Base-by-base conservation (phyloP, 2,113 vertebrate genomes). In the Todiramphus saurophagus region DNA sequence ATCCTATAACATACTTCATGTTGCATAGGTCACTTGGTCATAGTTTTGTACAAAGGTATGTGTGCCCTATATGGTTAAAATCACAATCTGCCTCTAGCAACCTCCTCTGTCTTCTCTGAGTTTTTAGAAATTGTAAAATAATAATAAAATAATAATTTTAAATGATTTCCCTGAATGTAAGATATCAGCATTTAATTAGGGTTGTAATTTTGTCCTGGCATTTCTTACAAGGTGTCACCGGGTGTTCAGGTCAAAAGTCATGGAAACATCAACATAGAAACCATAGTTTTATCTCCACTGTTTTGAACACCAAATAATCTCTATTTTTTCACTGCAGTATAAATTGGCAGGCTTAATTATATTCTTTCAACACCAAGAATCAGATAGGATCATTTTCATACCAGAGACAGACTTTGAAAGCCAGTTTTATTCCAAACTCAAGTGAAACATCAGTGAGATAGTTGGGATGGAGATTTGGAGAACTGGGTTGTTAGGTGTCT, bases 231-330 rank as follows among this genome's bases (percentile, higher is more conserved):
- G 63, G 41, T 92, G 48, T 74, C 80, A 76, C 78, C 0, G 0
- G 2, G 67, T 63, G 16, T 82, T 83, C 17, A 20, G 63, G 76
- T 95, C 87, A 96, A 89, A 92, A 83, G 78, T 85, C 53, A 70
- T 30, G 60, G 87, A 94, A 93, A 84, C 20, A 86, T 50, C 68
- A 95, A 90, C n/a, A 89, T 37, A 70, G 2, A 11, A 90, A 82
- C 48, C 31, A 58, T 16, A n/a, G 63, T 31, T 90, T 94, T 69
- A 68, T 83, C 60, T 88, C 35, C 41, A 56, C 33, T 91, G 13
- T 74, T 97, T 88, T 91, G 79, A 90, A 85, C 27, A 33, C 73
- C 25, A 73, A 83, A 83, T 80, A 93, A 90, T 94, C 64, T 91
- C 37, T 95, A 4, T 78, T 94, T 97, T 97, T 93, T 92, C 94